Evolutionary conservation across 2,113 vertebrate genomes (phyloP), one percentile per base, ranked within the genome.

Genomic region (Herpetotheres cachinnans): DNA sequence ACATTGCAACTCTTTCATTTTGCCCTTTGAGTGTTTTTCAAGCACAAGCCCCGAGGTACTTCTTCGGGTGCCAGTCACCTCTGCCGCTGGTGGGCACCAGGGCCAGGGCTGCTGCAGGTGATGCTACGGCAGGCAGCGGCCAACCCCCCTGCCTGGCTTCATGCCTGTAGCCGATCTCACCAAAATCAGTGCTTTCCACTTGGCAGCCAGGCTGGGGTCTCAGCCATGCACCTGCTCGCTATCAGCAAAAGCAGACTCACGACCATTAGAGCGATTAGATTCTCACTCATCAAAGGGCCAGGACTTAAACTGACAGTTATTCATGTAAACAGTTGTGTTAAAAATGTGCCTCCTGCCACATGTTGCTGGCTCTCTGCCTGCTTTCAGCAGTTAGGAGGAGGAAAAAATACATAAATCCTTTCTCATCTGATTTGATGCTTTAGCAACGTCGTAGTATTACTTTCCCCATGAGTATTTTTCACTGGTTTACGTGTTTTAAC

Each of bases 271-370:
- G 78, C 2, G 1, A 97, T 97, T 93, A 95, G 86, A 73, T 66
- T 83, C 71, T 76, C 84, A 40, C 78, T 56, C 87, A 71, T 95
- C 95, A 96, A 90, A 91, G 55, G 30, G 52, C 47, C 79, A 89
- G 65, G 55, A 76, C 61, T 91, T 77, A 92, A 95, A 93, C 87
- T 93, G 95, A 86, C 93, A 91, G 79, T 91, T 92, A 83, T 74
- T 93, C 7, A 0, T 76, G 73, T 78, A 72, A 97, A 94, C 72
- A 93, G 40, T 44, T 76, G 65, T 66, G 78, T 86, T 94, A 61
- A 93, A 96, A 86, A 85, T 61, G 77, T 65, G 67, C 46, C 26
- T 93, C 22, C 90, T 95, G 84, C 80, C 94, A 96, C 93, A 61
- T 92, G 86, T 90, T 86, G 17, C 90, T 96, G 95, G 86, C 61